Evolutionary conservation across 2,113 vertebrate genomes (phyloP).

Genomic region (Neogale vison): DNA sequence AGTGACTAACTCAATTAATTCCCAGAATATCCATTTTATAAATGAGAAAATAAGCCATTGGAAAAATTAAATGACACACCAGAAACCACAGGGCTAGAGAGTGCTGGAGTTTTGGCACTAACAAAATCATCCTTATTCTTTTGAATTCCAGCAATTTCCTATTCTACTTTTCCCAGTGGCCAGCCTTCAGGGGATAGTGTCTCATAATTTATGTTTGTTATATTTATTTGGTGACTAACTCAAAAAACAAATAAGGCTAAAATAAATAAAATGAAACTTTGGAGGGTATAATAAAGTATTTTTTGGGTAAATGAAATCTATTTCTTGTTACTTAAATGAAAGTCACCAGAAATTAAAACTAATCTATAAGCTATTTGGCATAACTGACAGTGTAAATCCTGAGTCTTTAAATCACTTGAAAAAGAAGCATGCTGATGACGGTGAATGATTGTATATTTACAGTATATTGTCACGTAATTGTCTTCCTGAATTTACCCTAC

Average conservation of each 20-base stretch:
- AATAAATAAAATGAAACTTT: background rate
- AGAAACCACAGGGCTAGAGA: background rate
- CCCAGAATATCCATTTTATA: background rate
- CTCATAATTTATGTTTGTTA: background rate
- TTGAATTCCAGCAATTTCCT: background rate
- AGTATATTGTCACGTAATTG: background rate
- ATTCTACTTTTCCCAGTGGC: background rate
- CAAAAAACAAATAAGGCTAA: background rate
- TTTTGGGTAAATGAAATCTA: background rate
- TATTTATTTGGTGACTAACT: background rate
- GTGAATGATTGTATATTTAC: background rate
- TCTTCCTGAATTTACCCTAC: background rate
- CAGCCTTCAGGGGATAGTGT: background rate
- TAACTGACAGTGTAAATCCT: background rate
- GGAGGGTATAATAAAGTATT: background rate
- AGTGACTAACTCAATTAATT: background rate
- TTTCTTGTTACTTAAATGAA: background rate
- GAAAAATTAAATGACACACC: background rate
- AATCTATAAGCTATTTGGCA: background rate
- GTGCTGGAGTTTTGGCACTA: background rate
- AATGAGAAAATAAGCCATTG: background rate
- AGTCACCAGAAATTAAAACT: background rate
- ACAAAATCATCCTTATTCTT: background rate
- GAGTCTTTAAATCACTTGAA: background rate
- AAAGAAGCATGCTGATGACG: background rate